Base-by-base conservation (phyloP, 2,888 invertebrate species). In the Nycteola revayana region DNA sequence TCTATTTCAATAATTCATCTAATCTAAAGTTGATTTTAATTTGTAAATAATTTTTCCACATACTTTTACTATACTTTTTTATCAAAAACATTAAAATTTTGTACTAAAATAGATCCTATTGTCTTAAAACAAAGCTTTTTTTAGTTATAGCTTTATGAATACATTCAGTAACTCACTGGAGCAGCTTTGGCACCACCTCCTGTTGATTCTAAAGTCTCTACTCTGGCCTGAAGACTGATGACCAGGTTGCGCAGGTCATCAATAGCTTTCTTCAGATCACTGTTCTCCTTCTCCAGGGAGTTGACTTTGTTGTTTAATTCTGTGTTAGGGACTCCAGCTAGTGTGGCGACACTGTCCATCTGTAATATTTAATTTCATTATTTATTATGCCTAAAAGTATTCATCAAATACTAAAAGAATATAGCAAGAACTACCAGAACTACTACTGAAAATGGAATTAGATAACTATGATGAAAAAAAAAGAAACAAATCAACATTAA, bases 341-440 rank as follows among this genome's bases (percentile, higher is more conserved):
- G 64, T 20, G 88, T 84, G 43, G 91, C 90, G 47, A 93, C 91
- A 62, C 90, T 91, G 55, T 93, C 92, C 90, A 94, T 92, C 93
- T 93, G 71, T 28, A 89, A 86, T 18, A 29, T 39, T 9, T 14
- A 21, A 10, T 21, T 3, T 28, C 17, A 32, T 11, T 28, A 11
- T 9, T 9, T 3, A 21, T n/a, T 7, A 21, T 21, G 18, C n/a
- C n/a, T 18, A 6, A 18, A 6, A 18, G 18, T 18, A 18, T 5
- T 18, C 3, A 18, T 18, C 3, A n/a, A n/a, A n/a, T 18, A 18
- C 3, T 18, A 18, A 18, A 18, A 18, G 18, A 18, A 18, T 3
- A 21, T 5, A 21, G 7, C n/a, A 21, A 21, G 21, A 7, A 21
- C 21, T n/a, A n/a, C n/a, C n/a, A n/a, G 7, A 21, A n/a, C 7